Evolutionary conservation across 1,140 invertebrate species (phyloP).

Genomic region (Drosophila repleta): DNA sequence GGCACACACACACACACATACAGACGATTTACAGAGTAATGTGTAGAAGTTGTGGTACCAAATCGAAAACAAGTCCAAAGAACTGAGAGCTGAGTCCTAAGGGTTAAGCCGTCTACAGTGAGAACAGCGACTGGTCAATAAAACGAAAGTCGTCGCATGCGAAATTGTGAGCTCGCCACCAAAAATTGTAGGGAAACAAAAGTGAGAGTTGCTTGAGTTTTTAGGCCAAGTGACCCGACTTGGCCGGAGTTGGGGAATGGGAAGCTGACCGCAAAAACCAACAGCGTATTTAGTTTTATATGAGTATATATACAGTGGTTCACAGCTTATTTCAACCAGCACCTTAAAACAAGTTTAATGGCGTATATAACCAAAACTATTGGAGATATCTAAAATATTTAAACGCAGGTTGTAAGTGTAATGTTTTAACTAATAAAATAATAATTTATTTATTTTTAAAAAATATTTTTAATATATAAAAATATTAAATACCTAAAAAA

Average conservation of each 20-base stretch:
- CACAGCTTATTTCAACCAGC: too few species aligned
- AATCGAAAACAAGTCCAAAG: constrained; percentile 25
- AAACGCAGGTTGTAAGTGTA: too few species aligned
- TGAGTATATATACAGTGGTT: constrained; percentile 41
- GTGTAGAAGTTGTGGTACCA: not conserved
- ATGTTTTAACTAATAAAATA: too few species aligned
- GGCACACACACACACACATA: not conserved
- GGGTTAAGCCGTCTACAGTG: not conserved
- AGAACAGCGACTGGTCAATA: constrained; percentile 39
- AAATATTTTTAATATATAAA: too few species aligned
- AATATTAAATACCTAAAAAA: too few species aligned
- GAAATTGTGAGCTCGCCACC: constrained; percentile 50
- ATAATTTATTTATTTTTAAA: too few species aligned
- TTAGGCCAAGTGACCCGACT: constrained; percentile 70
- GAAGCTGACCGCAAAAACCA: constrained; percentile 62
- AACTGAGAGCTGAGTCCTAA: not conserved
- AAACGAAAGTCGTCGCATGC: constrained; percentile 73
- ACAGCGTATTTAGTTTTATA: constrained; percentile 56
- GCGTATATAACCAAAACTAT: too few species aligned
- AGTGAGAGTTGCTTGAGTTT: constrained; percentile 57
- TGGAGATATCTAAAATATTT: too few species aligned
- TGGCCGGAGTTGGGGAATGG: constrained; percentile 20
- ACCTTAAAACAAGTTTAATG: too few species aligned
- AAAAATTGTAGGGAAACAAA: constrained; percentile 62
- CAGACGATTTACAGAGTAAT: constrained; percentile 15